Conservation (phyloP, 2,113 vertebrate genomes). For the Parus major region DNA sequence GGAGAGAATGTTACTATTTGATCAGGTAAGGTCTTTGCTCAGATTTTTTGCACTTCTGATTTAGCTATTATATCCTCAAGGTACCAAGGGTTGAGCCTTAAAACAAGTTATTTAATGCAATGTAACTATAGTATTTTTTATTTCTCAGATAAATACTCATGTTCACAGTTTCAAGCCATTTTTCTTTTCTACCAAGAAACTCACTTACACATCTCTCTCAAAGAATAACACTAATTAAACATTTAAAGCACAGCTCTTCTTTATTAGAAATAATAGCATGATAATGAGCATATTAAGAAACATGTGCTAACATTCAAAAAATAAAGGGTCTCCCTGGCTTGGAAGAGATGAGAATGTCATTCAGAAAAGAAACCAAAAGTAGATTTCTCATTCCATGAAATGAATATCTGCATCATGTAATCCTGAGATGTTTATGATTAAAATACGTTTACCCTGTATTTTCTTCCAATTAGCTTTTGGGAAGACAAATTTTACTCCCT, state of each 20-base stretch:
- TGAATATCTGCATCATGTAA: background rate
- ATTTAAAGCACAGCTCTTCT: background rate
- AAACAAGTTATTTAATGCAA: background rate
- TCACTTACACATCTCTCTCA: background rate
- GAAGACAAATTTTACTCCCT: background rate
- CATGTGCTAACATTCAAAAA: background rate
- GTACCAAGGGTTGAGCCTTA: background rate
- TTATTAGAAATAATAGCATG: background rate
- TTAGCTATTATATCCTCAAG: background rate
- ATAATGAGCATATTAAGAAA: background rate
- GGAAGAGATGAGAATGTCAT: background rate
- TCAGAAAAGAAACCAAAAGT: background rate
- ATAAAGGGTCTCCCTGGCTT: background rate
- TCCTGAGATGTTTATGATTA: background rate
- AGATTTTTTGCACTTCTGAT: background rate
- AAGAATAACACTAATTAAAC: background rate
- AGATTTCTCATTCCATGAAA: background rate
- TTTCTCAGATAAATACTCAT: background rate
- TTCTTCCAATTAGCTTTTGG: background rate
- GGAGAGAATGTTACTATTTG: background rate
- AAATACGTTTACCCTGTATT: background rate
- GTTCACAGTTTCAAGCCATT: background rate
- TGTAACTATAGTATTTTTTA: background rate
- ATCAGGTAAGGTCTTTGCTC: background rate
- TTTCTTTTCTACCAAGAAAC: background rate